Evolutionary conservation across 1,140 invertebrate species (phyloP).

Genomic region (Drosophila sturtevanti): DNA sequence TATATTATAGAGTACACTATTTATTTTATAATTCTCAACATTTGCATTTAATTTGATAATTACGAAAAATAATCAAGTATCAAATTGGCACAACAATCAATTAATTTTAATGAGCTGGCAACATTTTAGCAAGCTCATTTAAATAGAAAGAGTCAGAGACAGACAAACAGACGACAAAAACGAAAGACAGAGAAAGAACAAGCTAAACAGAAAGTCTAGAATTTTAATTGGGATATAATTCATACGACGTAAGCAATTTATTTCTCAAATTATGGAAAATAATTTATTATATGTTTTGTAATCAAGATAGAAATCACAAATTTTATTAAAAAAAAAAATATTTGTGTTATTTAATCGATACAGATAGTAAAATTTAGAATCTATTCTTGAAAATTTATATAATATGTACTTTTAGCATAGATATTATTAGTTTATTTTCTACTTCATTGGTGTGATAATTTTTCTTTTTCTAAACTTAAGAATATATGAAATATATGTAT

Average conservation of each 20-base stretch:
- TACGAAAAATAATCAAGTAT: slow-evolving; percentile 44
- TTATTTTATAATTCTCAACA: slow-evolving; percentile 1
- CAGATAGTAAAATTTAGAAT: no score
- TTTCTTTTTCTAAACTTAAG: no score
- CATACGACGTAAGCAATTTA: not conserved
- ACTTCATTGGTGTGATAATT: no score
- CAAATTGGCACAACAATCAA: slow-evolving; percentile 36
- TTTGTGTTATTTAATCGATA: no score
- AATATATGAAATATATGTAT: no score
- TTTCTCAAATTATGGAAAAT: not conserved
- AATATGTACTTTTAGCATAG: no score
- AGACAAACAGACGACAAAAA: not conserved
- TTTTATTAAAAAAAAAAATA: no score
- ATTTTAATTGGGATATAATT: not conserved
- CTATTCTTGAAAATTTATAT: no score
- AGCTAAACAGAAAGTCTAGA: not conserved
- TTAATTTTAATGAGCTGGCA: slow-evolving; percentile 46
- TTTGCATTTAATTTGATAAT: slow-evolving; percentile 25
- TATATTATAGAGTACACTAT: not conserved
- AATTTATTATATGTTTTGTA: not conserved
- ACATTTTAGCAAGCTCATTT: slow-evolving; percentile 39
- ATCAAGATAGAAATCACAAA: not conserved
- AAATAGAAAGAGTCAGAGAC: not conserved
- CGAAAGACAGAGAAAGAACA: not conserved
- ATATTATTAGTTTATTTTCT: no score